Conservation (phyloP, 2,888 invertebrate species). For the Pasiphila rectangulata region DNA sequence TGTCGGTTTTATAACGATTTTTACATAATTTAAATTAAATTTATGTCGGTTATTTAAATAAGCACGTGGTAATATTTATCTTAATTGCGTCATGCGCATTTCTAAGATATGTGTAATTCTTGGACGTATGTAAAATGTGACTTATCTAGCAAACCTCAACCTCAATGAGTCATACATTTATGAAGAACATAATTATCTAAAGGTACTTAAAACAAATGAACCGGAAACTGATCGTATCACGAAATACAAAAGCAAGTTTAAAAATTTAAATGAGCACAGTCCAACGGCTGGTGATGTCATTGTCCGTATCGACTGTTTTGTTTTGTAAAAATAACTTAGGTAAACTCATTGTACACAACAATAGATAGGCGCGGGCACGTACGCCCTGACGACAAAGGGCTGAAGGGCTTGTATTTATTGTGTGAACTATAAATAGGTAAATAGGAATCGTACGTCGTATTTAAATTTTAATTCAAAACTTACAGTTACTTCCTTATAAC, state of each 20-base stretch:
- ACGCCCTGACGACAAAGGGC: conserved; percentile 4
- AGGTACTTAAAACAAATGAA: conserved; percentile 10
- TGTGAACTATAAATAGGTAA: not conserved
- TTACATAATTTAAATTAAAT: too few species aligned
- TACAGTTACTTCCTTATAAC: too few species aligned
- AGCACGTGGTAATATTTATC: too few species aligned
- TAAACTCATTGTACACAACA: conserved; percentile 18
- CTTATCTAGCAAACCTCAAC: too few species aligned
- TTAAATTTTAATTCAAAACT: too few species aligned
- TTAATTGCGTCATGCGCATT: too few species aligned
- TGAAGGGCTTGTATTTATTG: not conserved
- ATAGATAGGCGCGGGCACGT: conserved; percentile 22
- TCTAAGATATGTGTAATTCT: too few species aligned
- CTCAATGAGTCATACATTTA: too few species aligned
- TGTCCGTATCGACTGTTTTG: conserved; percentile 23
- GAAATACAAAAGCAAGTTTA: conserved; percentile 24
- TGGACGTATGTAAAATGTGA: too few species aligned
- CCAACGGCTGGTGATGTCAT: conserved; percentile 41
- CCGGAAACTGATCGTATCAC: conserved; percentile 19
- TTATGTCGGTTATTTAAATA: too few species aligned
- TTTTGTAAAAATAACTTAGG: conserved; percentile 23
- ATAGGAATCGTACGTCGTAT: too few species aligned
- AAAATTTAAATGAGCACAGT: conserved; percentile 32
- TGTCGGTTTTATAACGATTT: too few species aligned
- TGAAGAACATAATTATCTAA: not conserved